Conservation (phyloP, 1,140 invertebrate genomes). For the Caenorhabditis tropicalis region DNA sequence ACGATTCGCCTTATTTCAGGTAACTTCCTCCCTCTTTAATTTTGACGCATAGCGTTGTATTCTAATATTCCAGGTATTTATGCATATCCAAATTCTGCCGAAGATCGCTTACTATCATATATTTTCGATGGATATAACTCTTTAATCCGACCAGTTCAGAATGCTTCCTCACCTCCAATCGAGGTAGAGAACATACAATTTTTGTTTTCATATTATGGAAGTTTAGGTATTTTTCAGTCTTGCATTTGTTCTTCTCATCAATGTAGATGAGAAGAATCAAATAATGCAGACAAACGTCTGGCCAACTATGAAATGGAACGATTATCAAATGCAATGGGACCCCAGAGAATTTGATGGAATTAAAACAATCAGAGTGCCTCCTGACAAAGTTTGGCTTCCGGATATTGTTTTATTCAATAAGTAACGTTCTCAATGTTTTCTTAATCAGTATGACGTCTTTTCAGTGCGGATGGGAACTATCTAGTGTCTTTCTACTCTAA, state of each 20-base stretch:
- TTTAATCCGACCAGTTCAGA: slow-evolving; percentile 94
- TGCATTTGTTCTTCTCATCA: slow-evolving; percentile 97
- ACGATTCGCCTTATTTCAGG: neutral
- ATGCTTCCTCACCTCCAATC: slow-evolving; percentile 78
- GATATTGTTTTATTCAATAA: slow-evolving; percentile 99
- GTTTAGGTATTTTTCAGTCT: slow-evolving; percentile 93
- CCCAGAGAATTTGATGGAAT: slow-evolving; percentile 96
- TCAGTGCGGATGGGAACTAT: slow-evolving; percentile 92
- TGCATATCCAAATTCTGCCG: slow-evolving; percentile 74
- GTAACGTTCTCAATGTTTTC: slow-evolving; percentile 76
- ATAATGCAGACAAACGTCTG: slow-evolving; percentile 72
- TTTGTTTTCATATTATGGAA: slow-evolving; percentile 79
- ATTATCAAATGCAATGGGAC: slow-evolving; percentile 96
- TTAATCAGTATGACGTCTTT: neutral
- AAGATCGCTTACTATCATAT: slow-evolving; percentile 91
- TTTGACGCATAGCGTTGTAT: no score
- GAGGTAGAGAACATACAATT: neutral
- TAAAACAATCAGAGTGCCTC: slow-evolving; percentile 88
- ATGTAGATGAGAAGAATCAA: slow-evolving; percentile 77
- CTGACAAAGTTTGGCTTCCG: slow-evolving; percentile 99
- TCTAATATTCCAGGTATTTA: neutral
- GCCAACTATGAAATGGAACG: slow-evolving; percentile 80
- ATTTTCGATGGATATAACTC: slow-evolving; percentile 98
- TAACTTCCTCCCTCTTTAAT: neutral
- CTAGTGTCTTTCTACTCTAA: slow-evolving; percentile 96